A percentile compares a stretch with the other conserved stretches of the same genome.
These are phyloP conservation scores for Ormyrus nitidulus DNA, from an alignment of 2,888 invertebrate genomes.

Conservation along the genomic window DNA sequence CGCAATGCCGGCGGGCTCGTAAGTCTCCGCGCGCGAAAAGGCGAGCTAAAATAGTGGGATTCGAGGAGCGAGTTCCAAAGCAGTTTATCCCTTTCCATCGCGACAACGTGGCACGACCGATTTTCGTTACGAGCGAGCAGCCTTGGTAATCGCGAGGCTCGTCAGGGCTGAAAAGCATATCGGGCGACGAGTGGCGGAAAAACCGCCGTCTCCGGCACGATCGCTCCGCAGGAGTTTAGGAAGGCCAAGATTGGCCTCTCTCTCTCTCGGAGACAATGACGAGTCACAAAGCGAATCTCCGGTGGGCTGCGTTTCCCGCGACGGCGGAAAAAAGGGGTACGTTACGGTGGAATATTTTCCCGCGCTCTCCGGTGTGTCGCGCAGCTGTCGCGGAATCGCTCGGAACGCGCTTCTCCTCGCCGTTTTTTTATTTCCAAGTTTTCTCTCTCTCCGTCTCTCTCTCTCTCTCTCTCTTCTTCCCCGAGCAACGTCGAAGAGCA, in stretches of 20 bases:
- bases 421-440: neutral
- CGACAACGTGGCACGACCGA: too few species aligned
- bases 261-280: constrained; percentile 9
- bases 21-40: too few species aligned
- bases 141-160: too few species aligned
- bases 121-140: too few species aligned
- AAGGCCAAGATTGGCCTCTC: neutral
- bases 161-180: neutral
- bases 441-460: constrained; percentile 5
- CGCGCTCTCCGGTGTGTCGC: constrained; percentile 20
- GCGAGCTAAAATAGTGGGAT: neutral
- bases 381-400: constrained; percentile 10
- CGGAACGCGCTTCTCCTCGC: neutral
- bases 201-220: too few species aligned
- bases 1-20: too few species aligned
- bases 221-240: neutral
- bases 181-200: neutral
- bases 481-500: constrained; percentile 55
- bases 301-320: constrained; percentile 18
- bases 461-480: neutral
- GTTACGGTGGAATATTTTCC: constrained; percentile 15
- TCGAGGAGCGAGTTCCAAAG: neutral
- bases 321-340: constrained; percentile 16
- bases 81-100: neutral
- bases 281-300: constrained; percentile 30